Base-by-base conservation (phyloP, 2,888 invertebrate species). In the Eugnorisma glareosa region DNA sequence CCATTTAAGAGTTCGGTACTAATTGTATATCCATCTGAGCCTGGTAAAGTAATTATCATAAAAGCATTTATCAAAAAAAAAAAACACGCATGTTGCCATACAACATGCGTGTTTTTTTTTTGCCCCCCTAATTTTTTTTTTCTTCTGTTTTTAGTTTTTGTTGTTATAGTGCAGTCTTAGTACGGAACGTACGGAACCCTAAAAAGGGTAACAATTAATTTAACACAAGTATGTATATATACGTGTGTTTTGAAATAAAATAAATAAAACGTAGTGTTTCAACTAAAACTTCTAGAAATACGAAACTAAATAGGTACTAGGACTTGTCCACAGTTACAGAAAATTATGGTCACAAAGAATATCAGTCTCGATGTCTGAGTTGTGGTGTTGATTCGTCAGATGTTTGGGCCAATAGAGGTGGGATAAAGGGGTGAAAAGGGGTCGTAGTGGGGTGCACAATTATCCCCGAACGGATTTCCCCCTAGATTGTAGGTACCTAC, bases 361-460 rank as follows among this genome's bases (percentile, higher is more conserved):
- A 88, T 86, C 84, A 84, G 76, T 78, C 82, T 73, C 77, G 79
- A 90, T 86, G 84, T 89, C 88, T 77, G 86, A 89, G 88, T 86
- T 84, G 86, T 89, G 88, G 83, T 90, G 90, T 90, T 90, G 89
- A 91, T 89, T 89, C 85, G 75, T 83, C 86, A 84, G 89, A 90
- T 90, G 89, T 91, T 90, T 86, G 84, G 80, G 86, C 87, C 88
- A 90, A 90, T 88, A 85, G 82, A 79, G 75, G 75, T 43, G 67
- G 74, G 59, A 51, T 64, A 64, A 79, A 79, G 79, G 82, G 71
- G 78, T 81, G 77, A 67, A 21, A 74, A 68, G 79, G 81, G 64
- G 71, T 61, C 18, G 59, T 63, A 72, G 69, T 24, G 81, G 85
- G 83, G 85, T 59, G 67, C 54, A 80, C 87, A 90, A 90, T 90